A percentile compares a stretch with the other conserved stretches of the same genome.
Evolutionary conservation across 2,113 vertebrate genomes (phyloP).

Genomic region (Ammodytes dubius): DNA sequence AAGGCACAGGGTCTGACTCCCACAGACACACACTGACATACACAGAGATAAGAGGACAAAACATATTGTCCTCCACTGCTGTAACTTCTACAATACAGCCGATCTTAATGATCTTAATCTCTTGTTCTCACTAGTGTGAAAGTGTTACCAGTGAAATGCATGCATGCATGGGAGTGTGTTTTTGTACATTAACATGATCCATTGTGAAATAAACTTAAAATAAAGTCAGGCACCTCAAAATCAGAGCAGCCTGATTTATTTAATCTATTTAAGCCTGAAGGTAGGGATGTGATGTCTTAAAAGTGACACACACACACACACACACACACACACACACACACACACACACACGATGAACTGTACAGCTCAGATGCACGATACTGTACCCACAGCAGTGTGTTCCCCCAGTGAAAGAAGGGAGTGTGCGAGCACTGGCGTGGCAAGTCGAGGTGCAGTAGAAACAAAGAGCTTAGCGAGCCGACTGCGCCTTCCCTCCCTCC

Average conservation of each 20-base stretch:
- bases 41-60: constrained; percentile 2
- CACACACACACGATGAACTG: neutral
- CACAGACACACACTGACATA: neutral
- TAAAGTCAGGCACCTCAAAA: neutral
- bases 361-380: constrained; percentile 27
- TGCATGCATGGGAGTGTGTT: neutral
- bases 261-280: neutral
- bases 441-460: constrained; percentile 68
- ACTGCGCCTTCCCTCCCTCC: constrained; percentile 57
- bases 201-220: neutral
- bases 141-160: neutral
- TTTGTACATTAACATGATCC: constrained; percentile 5
- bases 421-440: constrained; percentile 32
- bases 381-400: constrained; percentile 43
- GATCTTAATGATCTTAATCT: neutral
- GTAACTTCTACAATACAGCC: neutral
- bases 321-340: neutral
- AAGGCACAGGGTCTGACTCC: constrained; percentile 12
- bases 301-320: neutral
- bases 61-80: neutral
- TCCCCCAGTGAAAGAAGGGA: constrained; percentile 37
- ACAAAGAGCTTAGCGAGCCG: constrained; percentile 78
- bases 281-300: neutral
- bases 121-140: constrained; percentile 1
- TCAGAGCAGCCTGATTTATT: neutral